Evolutionary conservation across 2,797 vertebrate species (phyloP).

Genomic region (Leptodactylus fallax): DNA sequence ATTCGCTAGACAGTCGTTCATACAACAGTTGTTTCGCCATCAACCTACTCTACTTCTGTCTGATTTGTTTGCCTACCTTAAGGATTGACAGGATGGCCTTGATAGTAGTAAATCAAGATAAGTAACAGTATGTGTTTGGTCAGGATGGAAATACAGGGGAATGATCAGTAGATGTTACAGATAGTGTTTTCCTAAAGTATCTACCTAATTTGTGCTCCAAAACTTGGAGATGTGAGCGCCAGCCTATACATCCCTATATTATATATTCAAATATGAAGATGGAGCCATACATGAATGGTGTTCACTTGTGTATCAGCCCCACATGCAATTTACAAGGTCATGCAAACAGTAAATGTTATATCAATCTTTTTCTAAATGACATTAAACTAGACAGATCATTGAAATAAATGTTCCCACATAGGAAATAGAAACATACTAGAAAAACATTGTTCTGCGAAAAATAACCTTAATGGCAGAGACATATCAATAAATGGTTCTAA

Average conservation of each 20-base stretch:
- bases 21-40: too few relatives aligned
- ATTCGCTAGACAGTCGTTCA: too few relatives aligned
- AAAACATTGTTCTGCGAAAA: neutral
- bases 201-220: neutral
- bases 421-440: neutral
- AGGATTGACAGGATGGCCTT: neutral
- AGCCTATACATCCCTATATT: neutral
- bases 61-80: too few relatives aligned
- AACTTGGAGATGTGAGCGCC: neutral
- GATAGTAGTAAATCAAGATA: neutral
- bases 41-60: too few relatives aligned
- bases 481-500: slow-evolving; percentile 9
- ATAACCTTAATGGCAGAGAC: neutral
- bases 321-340: neutral
- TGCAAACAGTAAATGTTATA: neutral
- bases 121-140: neutral
- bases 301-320: neutral
- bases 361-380: neutral
- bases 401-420: neutral
- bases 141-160: neutral
- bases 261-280: neutral
- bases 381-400: neutral
- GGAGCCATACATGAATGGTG: neutral
- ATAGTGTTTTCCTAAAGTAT: neutral
- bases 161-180: neutral